Conservation (phyloP, 2,113 vertebrate species). For the Cryptomyrus ogoouensis region DNA sequence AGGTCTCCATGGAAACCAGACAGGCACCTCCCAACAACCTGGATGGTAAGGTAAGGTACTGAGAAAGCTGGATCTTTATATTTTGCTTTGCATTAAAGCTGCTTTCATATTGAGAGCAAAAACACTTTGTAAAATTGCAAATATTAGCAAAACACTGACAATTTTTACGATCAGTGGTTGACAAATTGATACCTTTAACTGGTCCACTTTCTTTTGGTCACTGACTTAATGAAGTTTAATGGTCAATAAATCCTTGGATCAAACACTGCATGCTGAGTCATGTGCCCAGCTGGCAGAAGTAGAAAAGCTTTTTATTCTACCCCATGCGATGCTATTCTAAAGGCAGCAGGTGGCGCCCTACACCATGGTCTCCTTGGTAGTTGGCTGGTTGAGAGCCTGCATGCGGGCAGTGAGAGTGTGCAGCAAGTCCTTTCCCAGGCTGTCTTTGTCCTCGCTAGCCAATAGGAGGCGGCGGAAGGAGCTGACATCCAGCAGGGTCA, state of each 20-base stretch:
- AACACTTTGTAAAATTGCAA: background rate
- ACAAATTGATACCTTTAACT: background rate
- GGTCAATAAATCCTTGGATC: background rate
- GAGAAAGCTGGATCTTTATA: background rate
- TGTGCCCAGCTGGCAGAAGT: background rate
- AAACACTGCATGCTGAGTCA: background rate
- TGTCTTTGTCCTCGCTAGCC: slow-evolving; percentile 14
- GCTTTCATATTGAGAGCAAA: background rate
- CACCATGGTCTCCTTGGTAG: slow-evolving; percentile 30
- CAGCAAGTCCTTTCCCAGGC: slow-evolving; percentile 19
- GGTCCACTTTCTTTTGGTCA: background rate
- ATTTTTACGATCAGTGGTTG: background rate
- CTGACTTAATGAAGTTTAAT: background rate
- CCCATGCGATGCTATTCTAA: background rate
- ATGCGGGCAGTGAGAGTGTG: slow-evolving; percentile 24
- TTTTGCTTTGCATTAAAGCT: background rate
- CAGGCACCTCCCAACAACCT: background rate
- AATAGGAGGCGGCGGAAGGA: slow-evolving; percentile 20
- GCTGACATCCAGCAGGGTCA: slow-evolving; percentile 58
- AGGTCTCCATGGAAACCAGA: background rate
- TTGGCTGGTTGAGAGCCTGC: slow-evolving; percentile 25
- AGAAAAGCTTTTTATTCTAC: background rate
- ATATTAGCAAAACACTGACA: background rate
- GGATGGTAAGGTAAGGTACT: background rate
- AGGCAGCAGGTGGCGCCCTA: slow-evolving; percentile 6